Evolutionary conservation across 2,113 vertebrate species (phyloP).

Genomic region (Calidris pygmaea): DNA sequence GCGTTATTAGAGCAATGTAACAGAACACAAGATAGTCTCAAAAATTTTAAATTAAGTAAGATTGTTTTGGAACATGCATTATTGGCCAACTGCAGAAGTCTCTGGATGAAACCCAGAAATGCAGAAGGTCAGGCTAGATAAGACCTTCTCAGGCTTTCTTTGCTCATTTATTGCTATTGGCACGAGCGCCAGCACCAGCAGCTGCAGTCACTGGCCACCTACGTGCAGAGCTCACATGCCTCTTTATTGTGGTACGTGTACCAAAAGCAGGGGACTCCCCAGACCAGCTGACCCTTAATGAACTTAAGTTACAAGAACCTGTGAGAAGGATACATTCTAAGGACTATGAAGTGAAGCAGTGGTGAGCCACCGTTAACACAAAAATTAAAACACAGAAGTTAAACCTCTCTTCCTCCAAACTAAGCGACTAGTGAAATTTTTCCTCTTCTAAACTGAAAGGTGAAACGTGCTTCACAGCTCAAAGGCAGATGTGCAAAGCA

Average conservation of each 20-base stretch:
- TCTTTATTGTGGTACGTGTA: neutral
- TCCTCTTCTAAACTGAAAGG: neutral
- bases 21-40: neutral
- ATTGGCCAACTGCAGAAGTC: neutral
- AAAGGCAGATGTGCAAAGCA: constrained; percentile 5
- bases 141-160: constrained; percentile 30
- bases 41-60: neutral
- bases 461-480: neutral
- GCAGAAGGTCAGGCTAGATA: constrained; percentile 43
- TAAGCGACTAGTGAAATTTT: neutral
- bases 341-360: neutral
- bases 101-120: constrained; percentile 17
- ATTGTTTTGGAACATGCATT: neutral
- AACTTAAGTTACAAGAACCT: neutral
- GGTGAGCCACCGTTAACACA: neutral
- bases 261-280: neutral
- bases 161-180: constrained; percentile 46
- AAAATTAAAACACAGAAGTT: neutral
- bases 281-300: neutral
- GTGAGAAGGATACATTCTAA: neutral
- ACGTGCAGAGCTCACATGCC: neutral
- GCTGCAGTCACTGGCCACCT: constrained; percentile 8
- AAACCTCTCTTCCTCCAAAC: neutral
- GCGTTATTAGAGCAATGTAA: neutral
- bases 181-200: neutral